Evolutionary conservation across 2,888 invertebrate genomes (phyloP), one percentile per base, ranked within the genome.

Genomic region (Odontocolon sp.): DNA sequence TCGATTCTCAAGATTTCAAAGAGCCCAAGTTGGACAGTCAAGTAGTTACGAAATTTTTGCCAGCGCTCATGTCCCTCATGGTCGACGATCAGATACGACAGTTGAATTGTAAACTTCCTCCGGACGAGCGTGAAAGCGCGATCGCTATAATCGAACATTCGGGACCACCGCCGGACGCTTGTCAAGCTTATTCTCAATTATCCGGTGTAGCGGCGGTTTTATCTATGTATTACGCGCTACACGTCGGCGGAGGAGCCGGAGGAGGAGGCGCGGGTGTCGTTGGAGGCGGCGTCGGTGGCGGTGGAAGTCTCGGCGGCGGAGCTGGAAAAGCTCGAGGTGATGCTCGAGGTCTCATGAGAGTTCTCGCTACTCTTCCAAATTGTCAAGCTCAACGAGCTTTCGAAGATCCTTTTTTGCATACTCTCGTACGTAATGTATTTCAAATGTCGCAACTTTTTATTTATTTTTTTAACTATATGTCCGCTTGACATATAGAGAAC

Each of bases 351-450:
- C 91, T 97, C 76, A 92, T 97, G 88, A 92, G 98, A 83, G 96
- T 98, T 16, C 91, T 98, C n/a, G 97, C 97, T 3, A 96, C 97
- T 64, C 91, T 99, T 50, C 96, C 97, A 0, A 95, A 95, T 87
- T 98, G 97, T 88, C 97, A 97, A 90, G 96, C 96, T 85, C 97
- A 98, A 84, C 92, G 97, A 78, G 96, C 98, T 0, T 98, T 97
- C 89, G 98, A 98, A 89, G 98, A 99, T 92, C 98, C 98, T 3
- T 98, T 98, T 90, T 91, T 99, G 69, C 98, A 99, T 92, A 96
- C 97, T 9, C 91, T 99, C 84, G 96, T 96, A 85, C n/a, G n/a
- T n/a, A n/a, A n/a, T n/a, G n/a, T n/a, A n/a, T n/a, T n/a, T n/a
- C n/a, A n/a, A n/a, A n/a, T n/a, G n/a, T n/a, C n/a, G n/a, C n/a